Conservation (phyloP, 2,888 invertebrate genomes). For the Hesperia comma region DNA sequence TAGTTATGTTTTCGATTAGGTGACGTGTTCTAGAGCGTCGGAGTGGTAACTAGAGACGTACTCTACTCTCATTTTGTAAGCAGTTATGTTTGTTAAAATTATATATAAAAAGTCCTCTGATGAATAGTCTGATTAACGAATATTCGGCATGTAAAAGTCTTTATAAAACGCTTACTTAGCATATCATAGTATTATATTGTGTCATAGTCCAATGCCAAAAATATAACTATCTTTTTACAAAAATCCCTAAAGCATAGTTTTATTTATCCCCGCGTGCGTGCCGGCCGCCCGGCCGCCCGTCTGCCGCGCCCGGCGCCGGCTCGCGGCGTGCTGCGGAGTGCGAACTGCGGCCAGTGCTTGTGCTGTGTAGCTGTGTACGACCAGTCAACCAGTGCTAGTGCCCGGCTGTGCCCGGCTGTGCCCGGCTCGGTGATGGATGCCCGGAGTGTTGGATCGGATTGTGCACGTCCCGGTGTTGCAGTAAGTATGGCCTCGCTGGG, state of each 20-base stretch:
- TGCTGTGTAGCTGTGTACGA: slow-evolving; percentile 32
- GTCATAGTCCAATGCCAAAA: slow-evolving; percentile 85
- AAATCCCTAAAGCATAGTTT: slow-evolving; percentile 80
- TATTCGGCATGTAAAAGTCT: slow-evolving; percentile 84
- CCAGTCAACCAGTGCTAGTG: background rate
- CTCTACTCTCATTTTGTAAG: slow-evolving; percentile 80
- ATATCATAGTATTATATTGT: slow-evolving; percentile 85
- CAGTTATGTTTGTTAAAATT: slow-evolving; percentile 83
- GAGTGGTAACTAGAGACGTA: slow-evolving; percentile 71
- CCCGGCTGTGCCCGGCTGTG: too few relatives aligned
- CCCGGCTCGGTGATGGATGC: too few relatives aligned
- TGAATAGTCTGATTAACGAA: slow-evolving; percentile 84
- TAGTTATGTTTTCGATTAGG: slow-evolving; percentile 81
- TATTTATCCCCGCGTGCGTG: slow-evolving; percentile 66
- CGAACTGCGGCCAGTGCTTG: too few relatives aligned
- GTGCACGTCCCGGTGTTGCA: background rate
- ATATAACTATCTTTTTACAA: slow-evolving; percentile 85
- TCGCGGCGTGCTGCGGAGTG: too few relatives aligned
- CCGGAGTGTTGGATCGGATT: too few relatives aligned
- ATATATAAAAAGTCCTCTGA: slow-evolving; percentile 83
- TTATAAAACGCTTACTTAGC: slow-evolving; percentile 85
- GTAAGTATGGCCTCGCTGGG: slow-evolving; percentile 1
- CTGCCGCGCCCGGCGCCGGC: slow-evolving; percentile 12
- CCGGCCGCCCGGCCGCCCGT: slow-evolving; percentile 25
- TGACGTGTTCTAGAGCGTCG: slow-evolving; percentile 73